phyloP scores from a whole-genome alignment of 1,140 invertebrate species.

The Bombus difficillimus region DNA sequence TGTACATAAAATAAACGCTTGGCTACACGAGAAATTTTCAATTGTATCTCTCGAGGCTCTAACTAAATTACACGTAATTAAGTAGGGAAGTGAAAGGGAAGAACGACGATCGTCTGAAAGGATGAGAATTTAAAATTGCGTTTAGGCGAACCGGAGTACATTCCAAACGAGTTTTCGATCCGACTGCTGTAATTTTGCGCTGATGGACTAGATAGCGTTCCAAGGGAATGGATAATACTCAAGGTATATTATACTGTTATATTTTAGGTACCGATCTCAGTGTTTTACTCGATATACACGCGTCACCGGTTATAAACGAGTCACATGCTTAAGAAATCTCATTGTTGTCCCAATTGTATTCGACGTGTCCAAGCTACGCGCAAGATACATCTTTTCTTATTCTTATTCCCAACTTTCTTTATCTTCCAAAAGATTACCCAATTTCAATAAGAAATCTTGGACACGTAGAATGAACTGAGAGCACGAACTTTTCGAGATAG shows the following conservation, averaged over 20 bases:
- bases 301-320: slow-evolving; percentile 20
- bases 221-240: slow-evolving; percentile 72
- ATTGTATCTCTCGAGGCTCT: slow-evolving; percentile 35
- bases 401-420: not conserved
- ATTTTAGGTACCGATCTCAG: slow-evolving; percentile 78
- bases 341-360: slow-evolving; percentile 45
- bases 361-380: slow-evolving; percentile 26
- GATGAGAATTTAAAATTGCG: slow-evolving; percentile 1
- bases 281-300: slow-evolving; percentile 62
- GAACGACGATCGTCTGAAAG: not conserved
- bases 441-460: not conserved
- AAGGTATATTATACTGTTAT: slow-evolving; percentile 72
- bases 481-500: slow-evolving; percentile 15
- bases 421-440: not conserved
- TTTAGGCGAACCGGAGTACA: slow-evolving; percentile 43
- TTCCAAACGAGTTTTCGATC: slow-evolving; percentile 39
- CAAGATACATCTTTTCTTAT: too few species aligned
- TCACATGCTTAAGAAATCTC: slow-evolving; percentile 55
- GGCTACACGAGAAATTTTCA: not conserved
- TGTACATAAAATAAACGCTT: slow-evolving; percentile 40
- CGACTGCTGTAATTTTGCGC: slow-evolving; percentile 10
- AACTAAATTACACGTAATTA: slow-evolving; percentile 36
- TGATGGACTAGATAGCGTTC: slow-evolving; percentile 55
- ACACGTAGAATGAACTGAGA: slow-evolving; percentile 42
- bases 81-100: not conserved